Base-by-base conservation (phyloP, 2,888 invertebrate genomes). In the Polyommatus iphigenia region DNA sequence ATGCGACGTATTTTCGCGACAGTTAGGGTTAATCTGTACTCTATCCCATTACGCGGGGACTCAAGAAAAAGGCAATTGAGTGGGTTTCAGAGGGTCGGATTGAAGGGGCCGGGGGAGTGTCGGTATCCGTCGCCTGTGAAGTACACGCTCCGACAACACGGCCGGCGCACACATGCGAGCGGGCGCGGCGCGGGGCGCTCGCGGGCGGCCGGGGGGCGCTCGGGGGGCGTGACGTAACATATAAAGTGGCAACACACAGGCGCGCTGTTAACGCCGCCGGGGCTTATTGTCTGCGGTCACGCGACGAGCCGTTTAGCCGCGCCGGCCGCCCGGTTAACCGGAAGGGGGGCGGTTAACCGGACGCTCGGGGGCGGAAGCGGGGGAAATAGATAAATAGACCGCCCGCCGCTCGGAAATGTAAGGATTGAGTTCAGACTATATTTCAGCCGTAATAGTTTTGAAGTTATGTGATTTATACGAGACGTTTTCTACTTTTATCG, bases 201-300 rank as follows among this genome's bases (percentile, higher is more conserved):
- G 79, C 81, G 78, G 80, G 79, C 81, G 78, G 81, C 79, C 84
- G 82, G 81, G 80, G 82, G 81, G 79, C 79, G 80, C 79, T 81
- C 79, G 82, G 81, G 83, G 46, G 46, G 85, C 85, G 86, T 89
- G 90, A 91, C 89, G 92, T 90, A 90, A 91, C 92, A 87, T 92
- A 93, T 92, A 93, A 93, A 93, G 93, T 93, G 93, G 92, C 91
- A 93, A 93, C 93, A 93, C 92, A 92, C 91, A 93, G 91, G 91
- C 93, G 92, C 92, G 93, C 92, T 91, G 92, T 92, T 92, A 92
- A 92, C 93, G 92, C 92, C 90, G 90, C 87, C 90, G 90, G 91
- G 92, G 92, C 93, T 94, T 93, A 94, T 94, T 94, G 93, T 93
- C 93, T 94, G 93, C 93, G 93, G 93, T 94, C 93, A 93, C 93